phyloP scores from a whole-genome alignment of 1,140 invertebrate species.

The Maconellicoccus hirsutus region DNA sequence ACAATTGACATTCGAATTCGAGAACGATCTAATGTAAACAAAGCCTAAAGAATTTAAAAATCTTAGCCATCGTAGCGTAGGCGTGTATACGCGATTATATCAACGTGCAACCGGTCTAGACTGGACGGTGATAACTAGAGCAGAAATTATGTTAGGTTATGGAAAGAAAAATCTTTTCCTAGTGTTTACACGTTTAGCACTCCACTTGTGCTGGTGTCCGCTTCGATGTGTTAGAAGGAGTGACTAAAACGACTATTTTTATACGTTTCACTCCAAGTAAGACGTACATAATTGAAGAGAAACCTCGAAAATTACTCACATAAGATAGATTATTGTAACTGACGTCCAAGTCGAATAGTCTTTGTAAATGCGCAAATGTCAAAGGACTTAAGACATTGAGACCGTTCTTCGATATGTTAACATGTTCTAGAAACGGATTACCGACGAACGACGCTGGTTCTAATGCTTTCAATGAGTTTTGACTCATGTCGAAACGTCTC shows the following conservation, averaged over 20 bases:
- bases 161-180: not conserved
- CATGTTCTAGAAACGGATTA: conserved; percentile 56
- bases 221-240: not conserved
- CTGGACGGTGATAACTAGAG: not conserved
- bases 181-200: not conserved
- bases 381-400: conserved; percentile 31
- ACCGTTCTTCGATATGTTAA: conserved; percentile 31
- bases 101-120: not conserved
- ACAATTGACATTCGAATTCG: not conserved
- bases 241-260: not conserved
- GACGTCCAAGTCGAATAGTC: conserved; percentile 65
- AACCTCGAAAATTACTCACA: conserved; percentile 10
- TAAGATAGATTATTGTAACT: conserved; percentile 59
- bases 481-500: conserved; percentile 61
- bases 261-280: not conserved
- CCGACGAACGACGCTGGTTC: conserved; percentile 59
- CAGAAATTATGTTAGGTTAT: conserved; percentile 1
- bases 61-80: not conserved
- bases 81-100: not conserved
- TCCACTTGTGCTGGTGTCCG: not conserved
- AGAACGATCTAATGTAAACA: not conserved
- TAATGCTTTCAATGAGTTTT: conserved; percentile 56
- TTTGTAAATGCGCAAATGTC: conserved; percentile 57
- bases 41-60: not conserved
- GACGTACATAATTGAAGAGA: conserved; percentile 2